These are phyloP conservation scores for Mesembrinibis cayennensis DNA, from an alignment of 2,113 vertebrate species.

Conservation along the genomic window DNA sequence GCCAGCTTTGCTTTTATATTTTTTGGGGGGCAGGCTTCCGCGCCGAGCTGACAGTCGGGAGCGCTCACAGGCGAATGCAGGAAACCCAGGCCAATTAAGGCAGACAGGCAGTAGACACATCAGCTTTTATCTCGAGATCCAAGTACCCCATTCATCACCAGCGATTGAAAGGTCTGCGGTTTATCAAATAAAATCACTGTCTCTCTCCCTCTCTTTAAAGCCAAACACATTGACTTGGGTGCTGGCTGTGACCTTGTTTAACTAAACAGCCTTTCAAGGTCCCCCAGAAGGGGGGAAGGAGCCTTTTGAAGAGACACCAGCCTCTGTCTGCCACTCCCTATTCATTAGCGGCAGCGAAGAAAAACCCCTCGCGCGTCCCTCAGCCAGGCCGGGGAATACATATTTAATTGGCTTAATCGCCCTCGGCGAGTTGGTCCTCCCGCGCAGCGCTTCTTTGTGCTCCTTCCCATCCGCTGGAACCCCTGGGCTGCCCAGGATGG, in stretches of 20 bases:
- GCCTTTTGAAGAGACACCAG: neutral
- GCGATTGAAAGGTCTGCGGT: neutral
- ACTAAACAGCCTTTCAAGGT: conserved; percentile 1
- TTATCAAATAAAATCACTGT: conserved; percentile 55
- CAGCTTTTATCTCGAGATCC: conserved; percentile 49
- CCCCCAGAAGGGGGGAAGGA: neutral
- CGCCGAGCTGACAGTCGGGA: neutral
- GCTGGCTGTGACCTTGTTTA: conserved; percentile 49
- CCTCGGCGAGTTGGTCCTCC: neutral
- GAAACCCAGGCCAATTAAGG: conserved; percentile 35
- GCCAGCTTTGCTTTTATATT: neutral
- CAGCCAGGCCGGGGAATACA: neutral
- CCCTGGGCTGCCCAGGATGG: neutral
- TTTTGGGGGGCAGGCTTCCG: neutral
- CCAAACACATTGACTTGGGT: neutral
- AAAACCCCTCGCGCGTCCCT: neutral
- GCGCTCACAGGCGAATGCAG: neutral
- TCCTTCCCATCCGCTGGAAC: neutral
- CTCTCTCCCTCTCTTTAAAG: conserved; percentile 6
- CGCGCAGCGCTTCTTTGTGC: neutral
- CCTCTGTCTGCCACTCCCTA: neutral
- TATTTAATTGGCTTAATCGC: conserved; percentile 35
- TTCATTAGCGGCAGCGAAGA: neutral
- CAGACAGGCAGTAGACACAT: conserved; percentile 47
- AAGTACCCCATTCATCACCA: conserved; percentile 29